phyloP scores from a whole-genome alignment of 2,888 invertebrate genomes.

The Chrysolina americana region DNA sequence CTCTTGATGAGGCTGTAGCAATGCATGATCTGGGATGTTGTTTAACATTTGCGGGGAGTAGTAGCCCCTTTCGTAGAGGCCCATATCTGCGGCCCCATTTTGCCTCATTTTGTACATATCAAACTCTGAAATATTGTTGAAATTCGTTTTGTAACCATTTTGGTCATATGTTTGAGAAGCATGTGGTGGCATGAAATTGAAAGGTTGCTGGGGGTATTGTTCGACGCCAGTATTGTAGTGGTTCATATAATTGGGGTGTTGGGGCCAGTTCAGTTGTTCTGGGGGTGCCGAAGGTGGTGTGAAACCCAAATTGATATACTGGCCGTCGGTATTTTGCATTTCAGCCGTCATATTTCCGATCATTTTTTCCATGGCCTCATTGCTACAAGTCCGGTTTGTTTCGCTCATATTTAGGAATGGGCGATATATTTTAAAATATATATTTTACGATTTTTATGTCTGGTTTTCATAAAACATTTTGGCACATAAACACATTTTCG shows the following conservation, averaged over 20 bases:
- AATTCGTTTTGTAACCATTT: constrained; percentile 53
- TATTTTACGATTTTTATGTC: constrained; percentile 25
- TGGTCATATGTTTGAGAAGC: constrained; percentile 52
- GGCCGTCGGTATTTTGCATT: constrained; percentile 73
- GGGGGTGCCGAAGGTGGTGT: constrained; percentile 60
- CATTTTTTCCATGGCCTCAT: constrained; percentile 72
- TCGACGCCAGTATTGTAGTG: constrained; percentile 53
- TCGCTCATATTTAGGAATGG: constrained; percentile 62
- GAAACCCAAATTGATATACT: constrained; percentile 73
- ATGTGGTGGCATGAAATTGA: constrained; percentile 56
- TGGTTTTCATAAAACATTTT: constrained; percentile 54
- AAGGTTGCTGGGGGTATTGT: constrained; percentile 51
- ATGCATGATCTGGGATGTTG: constrained; percentile 46
- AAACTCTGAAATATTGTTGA: constrained; percentile 50
- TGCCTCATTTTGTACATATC: constrained; percentile 58
- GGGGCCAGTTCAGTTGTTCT: constrained; percentile 58
- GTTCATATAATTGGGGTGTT: constrained; percentile 55
- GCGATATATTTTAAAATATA: constrained; percentile 5
- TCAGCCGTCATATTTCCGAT: constrained; percentile 76
- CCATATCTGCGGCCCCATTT: constrained; percentile 55
- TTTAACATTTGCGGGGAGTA: constrained; percentile 49
- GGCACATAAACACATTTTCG: constrained; percentile 58
- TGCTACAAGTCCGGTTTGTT: constrained; percentile 60
- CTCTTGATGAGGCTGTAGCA: constrained; percentile 50
- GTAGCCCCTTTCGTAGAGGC: constrained; percentile 51